phyloP scores from a whole-genome alignment of 2,113 vertebrate species.

The Sminthopsis crassicaudata region DNA sequence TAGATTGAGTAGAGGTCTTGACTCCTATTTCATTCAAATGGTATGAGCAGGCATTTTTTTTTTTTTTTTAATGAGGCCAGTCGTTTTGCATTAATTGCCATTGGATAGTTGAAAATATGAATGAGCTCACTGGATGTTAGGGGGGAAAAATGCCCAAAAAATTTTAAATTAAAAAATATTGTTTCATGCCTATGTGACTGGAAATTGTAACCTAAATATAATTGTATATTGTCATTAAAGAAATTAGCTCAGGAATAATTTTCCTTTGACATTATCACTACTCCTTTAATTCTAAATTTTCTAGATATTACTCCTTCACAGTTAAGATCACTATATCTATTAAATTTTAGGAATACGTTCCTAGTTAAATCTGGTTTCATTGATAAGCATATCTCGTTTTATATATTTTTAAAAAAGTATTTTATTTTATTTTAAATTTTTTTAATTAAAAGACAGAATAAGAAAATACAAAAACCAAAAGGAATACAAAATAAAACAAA shows the following conservation, averaged over 20 bases:
- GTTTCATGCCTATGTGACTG: background rate
- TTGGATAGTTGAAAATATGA: conserved; percentile 14
- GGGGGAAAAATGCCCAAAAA: background rate
- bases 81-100: background rate
- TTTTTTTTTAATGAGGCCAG: too few relatives aligned
- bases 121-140: background rate
- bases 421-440: too few relatives aligned
- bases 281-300: conserved; percentile 23
- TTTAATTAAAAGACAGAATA: too few relatives aligned
- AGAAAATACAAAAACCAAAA: too few relatives aligned
- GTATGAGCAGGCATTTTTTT: too few relatives aligned
- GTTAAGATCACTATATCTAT: conserved; percentile 21
- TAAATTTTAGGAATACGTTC: background rate
- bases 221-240: background rate
- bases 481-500: too few relatives aligned
- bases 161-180: background rate
- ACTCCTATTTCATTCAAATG: too few relatives aligned
- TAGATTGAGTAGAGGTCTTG: too few relatives aligned
- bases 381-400: background rate
- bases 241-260: background rate
- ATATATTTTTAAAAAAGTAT: background rate
- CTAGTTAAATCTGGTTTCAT: background rate
- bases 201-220: background rate
- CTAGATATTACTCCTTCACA: conserved; percentile 5
- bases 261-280: background rate